Conservation (phyloP, 2,113 vertebrate species). For the Ursus arctos region DNA sequence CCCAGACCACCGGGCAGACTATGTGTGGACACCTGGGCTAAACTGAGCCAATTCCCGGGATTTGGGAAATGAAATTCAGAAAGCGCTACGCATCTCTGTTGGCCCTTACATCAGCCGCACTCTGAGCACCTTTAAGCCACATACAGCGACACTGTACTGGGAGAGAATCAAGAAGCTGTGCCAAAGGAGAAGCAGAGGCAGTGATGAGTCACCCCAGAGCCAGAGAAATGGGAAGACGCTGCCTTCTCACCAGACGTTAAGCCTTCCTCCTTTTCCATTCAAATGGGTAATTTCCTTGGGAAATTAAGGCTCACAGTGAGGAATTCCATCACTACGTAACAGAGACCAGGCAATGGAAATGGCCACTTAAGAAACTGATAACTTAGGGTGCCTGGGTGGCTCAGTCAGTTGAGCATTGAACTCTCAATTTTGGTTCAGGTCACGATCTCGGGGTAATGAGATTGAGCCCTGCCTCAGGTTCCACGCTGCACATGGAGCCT, state of each 20-base stretch:
- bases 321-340: not conserved
- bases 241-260: not conserved
- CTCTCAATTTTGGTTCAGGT: not conserved
- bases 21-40: not conserved
- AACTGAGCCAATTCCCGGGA: not conserved
- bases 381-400: not conserved
- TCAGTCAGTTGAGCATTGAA: not conserved
- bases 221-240: not conserved
- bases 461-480: too few species aligned
- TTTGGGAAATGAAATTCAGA: not conserved
- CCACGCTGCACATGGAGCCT: not conserved
- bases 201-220: not conserved
- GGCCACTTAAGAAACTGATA: not conserved
- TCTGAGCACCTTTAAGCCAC: not conserved
- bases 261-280: not conserved
- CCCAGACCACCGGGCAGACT: not conserved
- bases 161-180: not conserved
- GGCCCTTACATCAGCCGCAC: not conserved
- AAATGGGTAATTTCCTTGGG: not conserved
- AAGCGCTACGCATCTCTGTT: too few species aligned
- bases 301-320: not conserved
- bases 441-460: not conserved
- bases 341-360: not conserved
- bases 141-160: not conserved
- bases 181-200: not conserved